Conservation (phyloP, 2,113 vertebrate species). For the Mobula birostris region DNA sequence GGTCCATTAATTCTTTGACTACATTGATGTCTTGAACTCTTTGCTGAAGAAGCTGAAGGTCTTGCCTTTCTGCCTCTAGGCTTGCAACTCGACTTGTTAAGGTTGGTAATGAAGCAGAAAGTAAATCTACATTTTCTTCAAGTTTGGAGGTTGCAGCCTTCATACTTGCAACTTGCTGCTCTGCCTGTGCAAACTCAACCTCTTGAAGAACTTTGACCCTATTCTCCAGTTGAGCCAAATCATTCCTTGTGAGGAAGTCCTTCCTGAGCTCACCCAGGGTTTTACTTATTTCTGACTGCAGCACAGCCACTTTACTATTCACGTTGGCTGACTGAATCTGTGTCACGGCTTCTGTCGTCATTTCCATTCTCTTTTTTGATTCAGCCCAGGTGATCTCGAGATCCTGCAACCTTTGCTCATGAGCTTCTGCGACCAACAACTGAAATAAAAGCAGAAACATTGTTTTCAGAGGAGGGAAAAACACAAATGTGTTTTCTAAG, state of each 20-base stretch:
- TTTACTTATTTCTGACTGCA: constrained; percentile 55
- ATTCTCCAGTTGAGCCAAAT: constrained; percentile 47
- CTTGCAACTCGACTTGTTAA: not conserved
- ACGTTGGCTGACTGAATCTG: constrained; percentile 56
- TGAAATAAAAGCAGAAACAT: constrained; percentile 37
- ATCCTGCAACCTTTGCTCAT: constrained; percentile 49
- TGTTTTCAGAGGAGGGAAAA: not conserved
- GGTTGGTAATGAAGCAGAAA: not conserved
- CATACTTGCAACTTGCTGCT: constrained; percentile 36
- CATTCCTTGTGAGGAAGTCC: constrained; percentile 47
- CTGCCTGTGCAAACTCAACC: constrained; percentile 46
- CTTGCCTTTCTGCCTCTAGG: not conserved
- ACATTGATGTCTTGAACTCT: constrained; percentile 41
- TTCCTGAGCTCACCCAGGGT: constrained; percentile 53
- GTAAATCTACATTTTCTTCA: not conserved
- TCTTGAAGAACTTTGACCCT: constrained; percentile 41
- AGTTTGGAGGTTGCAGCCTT: not conserved
- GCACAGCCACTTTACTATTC: constrained; percentile 53
- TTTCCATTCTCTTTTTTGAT: constrained; percentile 53
- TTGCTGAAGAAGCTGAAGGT: not conserved
- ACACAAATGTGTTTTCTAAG: not conserved
- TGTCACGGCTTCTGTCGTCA: constrained; percentile 52
- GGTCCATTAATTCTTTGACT: constrained; percentile 42
- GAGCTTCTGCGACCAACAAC: constrained; percentile 46
- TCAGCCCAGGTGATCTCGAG: constrained; percentile 51